Percentiles rank a stretch among this genome's conserved stretches.
Conservation (phyloP, 2,888 invertebrate genomes). For the Halictus quadricinctus region DNA sequence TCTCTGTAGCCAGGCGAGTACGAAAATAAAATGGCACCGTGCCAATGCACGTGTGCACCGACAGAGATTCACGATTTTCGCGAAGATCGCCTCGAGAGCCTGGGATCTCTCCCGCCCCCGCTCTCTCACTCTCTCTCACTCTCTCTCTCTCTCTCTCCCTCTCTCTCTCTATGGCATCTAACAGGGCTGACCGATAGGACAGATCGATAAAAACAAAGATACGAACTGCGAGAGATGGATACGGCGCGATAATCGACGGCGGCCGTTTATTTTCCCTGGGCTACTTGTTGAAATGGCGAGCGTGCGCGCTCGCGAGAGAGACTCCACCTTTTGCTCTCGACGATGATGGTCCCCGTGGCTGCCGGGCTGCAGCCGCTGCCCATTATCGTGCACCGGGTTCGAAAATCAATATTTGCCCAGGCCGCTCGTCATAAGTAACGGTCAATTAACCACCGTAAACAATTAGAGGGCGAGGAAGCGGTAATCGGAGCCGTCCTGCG, state of each 20-base stretch:
- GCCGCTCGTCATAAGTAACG: constrained; percentile 35
- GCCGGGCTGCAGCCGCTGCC: not conserved
- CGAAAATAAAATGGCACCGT: constrained; percentile 74
- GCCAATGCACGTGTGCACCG: constrained; percentile 74
- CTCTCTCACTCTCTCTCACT: not conserved
- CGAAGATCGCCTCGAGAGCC: constrained; percentile 41
- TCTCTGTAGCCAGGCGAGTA: constrained; percentile 25
- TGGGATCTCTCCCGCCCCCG: not conserved
- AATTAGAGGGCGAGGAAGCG: constrained; percentile 26
- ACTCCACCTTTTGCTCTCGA: not conserved
- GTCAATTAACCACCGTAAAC: constrained; percentile 44
- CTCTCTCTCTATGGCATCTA: not conserved
- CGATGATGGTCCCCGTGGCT: not conserved
- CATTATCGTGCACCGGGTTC: constrained; percentile 28
- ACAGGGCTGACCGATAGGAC: constrained; percentile 23
- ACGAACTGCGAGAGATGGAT: constrained; percentile 32
- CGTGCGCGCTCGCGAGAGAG: not conserved
- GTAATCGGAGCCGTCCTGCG: not conserved
- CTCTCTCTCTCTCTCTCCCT: not conserved
- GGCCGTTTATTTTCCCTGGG: constrained; percentile 37
- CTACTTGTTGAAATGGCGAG: constrained; percentile 52
- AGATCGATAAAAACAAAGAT: constrained; percentile 53
- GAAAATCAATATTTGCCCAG: constrained; percentile 45
- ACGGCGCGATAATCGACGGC: constrained; percentile 40
- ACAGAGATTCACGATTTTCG: constrained; percentile 69